A percentile compares a stretch with the other conserved stretches of the same genome.
Evolutionary conservation across 2,113 vertebrate species (phyloP).

Genomic region (Xiphorhynchus elegans): DNA sequence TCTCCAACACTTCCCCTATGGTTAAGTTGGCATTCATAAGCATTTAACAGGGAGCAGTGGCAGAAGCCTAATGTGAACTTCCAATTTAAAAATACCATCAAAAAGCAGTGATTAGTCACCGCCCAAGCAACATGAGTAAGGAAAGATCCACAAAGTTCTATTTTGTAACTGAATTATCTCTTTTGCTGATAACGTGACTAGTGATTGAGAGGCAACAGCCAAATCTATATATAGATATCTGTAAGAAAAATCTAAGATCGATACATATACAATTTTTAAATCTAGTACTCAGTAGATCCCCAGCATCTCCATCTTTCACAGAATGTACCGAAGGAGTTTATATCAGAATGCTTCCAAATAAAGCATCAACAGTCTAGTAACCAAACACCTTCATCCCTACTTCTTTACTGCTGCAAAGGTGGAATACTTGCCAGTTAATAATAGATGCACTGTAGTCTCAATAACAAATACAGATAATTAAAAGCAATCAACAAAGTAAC

Average conservation of each 20-base stretch:
- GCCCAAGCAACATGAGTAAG: slow-evolving; percentile 10
- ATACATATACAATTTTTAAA: neutral
- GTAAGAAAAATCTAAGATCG: neutral
- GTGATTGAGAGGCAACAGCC: slow-evolving; percentile 21
- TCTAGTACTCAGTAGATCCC: neutral
- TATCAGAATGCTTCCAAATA: neutral
- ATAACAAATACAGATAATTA: neutral
- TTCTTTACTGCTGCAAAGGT: neutral
- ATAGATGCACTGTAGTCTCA: neutral
- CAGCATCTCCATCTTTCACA: neutral
- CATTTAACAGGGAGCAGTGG: neutral
- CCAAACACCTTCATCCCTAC: neutral
- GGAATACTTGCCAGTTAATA: neutral
- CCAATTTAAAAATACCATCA: slow-evolving; percentile 23
- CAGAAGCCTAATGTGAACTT: slow-evolving; percentile 33
- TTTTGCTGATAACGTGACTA: neutral
- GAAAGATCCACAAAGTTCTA: slow-evolving; percentile 1
- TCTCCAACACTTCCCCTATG: slow-evolving; percentile 9
- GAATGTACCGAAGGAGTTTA: neutral
- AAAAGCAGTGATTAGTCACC: slow-evolving; percentile 39
- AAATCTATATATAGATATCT: neutral
- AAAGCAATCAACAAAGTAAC: neutral
- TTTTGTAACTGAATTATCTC: neutral
- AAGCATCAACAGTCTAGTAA: neutral
- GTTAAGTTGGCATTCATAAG: slow-evolving; percentile 14